Evolutionary conservation across 1,140 invertebrate species (phyloP), one percentile per base, ranked within the genome.

Genomic region (Contarinia nasturtii): DNA sequence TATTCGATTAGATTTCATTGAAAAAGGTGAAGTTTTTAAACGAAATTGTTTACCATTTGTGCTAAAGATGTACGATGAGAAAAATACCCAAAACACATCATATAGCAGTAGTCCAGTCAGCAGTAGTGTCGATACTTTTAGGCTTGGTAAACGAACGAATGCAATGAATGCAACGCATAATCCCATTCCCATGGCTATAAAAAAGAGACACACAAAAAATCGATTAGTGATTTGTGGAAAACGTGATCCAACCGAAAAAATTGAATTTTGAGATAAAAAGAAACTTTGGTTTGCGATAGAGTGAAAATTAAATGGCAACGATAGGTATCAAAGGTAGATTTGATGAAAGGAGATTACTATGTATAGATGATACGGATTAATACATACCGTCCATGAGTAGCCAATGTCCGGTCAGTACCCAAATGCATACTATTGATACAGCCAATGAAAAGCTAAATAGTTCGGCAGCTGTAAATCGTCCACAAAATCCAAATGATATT

Each of bases 31-130:
- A n/a, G n/a, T n/a, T n/a, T n/a, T n/a, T n/a, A n/a, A n/a, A n/a
- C n/a, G n/a, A n/a, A n/a, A n/a, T n/a, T n/a, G n/a, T n/a, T n/a
- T n/a, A n/a, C n/a, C 61, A 62, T 97, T 97, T 57, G 92, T 89
- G 68, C 88, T 96, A 71, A 96, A 97, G 59, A 97, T 92, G 60
- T 95, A 96, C 0, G 90, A 93, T 5, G 91, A 95, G 71, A 96
- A 96, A 67, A 97, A 96, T 19, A 96, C 92, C 92, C 92, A 96
- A 69, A 97, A 95, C 27, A 96, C 91, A 68, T 97, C 92, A 63
- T 97, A 97, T 42, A 97, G 83, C 40, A 96, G 77, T 53, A 96
- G 73, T 27, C 91, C 92, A 41, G 91, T 92, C 51, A 96, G 75
- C 47, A 96, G 73, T 50, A 96, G 68, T 15, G 92, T 96, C 19